Evolutionary conservation across 2,797 vertebrate species (phyloP).

Genomic region (Staurois parvus): DNA sequence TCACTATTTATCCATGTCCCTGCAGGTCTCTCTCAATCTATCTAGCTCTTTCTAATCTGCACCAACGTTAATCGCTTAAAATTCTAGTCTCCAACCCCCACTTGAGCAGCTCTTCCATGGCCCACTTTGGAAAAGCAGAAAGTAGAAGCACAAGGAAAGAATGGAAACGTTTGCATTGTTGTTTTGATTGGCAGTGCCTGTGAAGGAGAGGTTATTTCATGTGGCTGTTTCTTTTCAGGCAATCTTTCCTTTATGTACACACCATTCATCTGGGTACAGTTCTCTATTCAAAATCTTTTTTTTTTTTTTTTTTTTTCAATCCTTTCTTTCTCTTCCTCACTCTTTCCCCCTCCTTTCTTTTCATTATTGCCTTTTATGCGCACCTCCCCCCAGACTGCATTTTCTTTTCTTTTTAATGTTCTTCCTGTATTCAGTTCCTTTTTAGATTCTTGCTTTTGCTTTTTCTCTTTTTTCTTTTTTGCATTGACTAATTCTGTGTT

Average conservation of each 20-base stretch:
- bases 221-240: constrained; percentile 79
- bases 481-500: constrained; percentile 72
- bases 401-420: constrained; percentile 57
- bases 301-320: constrained; percentile 71
- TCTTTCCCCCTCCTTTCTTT: constrained; percentile 73
- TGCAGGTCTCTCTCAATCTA: constrained; percentile 2
- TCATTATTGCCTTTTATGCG: constrained; percentile 72
- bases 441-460: constrained; percentile 62
- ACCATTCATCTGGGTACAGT: constrained; percentile 73
- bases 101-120: constrained; percentile 63
- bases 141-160: constrained; percentile 72
- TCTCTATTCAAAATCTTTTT: constrained; percentile 78
- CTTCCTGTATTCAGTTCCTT: constrained; percentile 68
- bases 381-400: constrained; percentile 68
- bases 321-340: constrained; percentile 73
- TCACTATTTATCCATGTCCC: not conserved
- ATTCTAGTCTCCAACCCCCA: constrained; percentile 62
- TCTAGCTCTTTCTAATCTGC: constrained; percentile 7
- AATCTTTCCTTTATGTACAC: constrained; percentile 69
- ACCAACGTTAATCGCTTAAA: constrained; percentile 5
- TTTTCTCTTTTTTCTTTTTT: constrained; percentile 61
- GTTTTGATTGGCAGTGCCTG: constrained; percentile 74
- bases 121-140: constrained; percentile 72
- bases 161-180: constrained; percentile 73
- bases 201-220: constrained; percentile 76